A percentile compares a stretch with the other conserved stretches of the same genome.
These are phyloP conservation scores for Forpus xanthops DNA, from an alignment of 2,797 vertebrate species.

Conservation along the genomic window DNA sequence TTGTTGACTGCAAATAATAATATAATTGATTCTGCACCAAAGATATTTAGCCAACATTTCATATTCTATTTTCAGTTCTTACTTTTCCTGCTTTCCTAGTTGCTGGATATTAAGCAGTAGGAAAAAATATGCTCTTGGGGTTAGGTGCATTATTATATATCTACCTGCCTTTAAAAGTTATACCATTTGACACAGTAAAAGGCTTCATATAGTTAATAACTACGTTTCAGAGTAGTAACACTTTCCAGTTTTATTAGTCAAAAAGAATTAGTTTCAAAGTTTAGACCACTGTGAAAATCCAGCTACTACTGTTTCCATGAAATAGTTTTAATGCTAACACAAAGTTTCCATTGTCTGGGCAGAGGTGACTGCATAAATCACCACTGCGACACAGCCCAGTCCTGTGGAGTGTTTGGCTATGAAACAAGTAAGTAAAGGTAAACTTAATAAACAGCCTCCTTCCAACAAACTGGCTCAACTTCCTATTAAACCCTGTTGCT, in stretches of 20 bases:
- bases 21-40: neutral
- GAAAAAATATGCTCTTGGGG: neutral
- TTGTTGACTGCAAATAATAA: neutral
- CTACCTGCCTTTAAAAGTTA: neutral
- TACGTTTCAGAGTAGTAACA: neutral
- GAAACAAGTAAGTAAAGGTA: neutral
- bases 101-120: neutral
- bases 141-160: neutral
- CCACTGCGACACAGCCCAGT: neutral
- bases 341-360: neutral
- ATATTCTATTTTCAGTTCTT: neutral
- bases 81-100: neutral
- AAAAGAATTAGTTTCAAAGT: slow-evolving; percentile 31
- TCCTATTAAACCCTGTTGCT: neutral
- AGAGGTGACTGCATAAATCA: neutral
- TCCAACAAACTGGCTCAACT: neutral
- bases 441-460: neutral
- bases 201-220: neutral
- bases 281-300: neutral
- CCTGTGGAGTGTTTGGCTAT: neutral
- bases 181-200: neutral
- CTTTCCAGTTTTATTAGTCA: neutral
- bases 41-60: neutral
- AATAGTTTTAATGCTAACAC: neutral
- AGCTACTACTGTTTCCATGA: neutral